These are phyloP conservation scores for Elysia crispata DNA, from an alignment of 2,888 invertebrate genomes.

Conservation along the genomic window DNA sequence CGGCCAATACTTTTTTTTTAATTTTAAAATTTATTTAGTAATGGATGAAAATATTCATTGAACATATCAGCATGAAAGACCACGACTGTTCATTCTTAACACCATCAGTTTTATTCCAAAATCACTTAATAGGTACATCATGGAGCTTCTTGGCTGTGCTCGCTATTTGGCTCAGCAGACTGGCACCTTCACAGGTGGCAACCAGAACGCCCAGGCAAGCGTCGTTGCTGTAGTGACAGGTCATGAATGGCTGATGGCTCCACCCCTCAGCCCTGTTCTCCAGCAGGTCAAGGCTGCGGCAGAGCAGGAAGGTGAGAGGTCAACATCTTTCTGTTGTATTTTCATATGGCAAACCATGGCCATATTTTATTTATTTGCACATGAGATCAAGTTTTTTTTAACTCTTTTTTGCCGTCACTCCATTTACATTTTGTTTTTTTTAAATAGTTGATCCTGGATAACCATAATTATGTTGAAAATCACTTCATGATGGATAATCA, in stretches of 20 bases:
- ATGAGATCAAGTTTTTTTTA: no score
- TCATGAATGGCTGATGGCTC: slow-evolving; percentile 43
- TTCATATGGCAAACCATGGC: no score
- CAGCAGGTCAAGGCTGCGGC: slow-evolving; percentile 87
- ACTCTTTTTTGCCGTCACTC: no score
- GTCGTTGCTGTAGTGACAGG: slow-evolving; percentile 88
- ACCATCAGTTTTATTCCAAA: no score
- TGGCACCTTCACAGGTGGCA: slow-evolving; percentile 72
- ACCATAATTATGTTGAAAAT: no score
- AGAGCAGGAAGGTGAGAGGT: slow-evolving; percentile 73
- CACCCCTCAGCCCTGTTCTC: slow-evolving; percentile 78
- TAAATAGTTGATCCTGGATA: no score
- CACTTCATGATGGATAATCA: no score
- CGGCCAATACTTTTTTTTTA: background rate
- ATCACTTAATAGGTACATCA: slow-evolving; percentile 82
- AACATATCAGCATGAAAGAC: no score
- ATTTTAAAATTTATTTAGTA: no score
- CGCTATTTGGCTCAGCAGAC: slow-evolving; percentile 82
- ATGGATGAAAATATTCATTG: background rate
- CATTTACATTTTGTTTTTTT: no score
- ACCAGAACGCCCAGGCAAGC: slow-evolving; percentile 49
- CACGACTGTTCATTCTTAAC: background rate
- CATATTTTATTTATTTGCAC: no score
- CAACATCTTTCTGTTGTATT: no score
- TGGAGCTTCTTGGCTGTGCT: slow-evolving; percentile 90